Conservation (phyloP, 2,797 vertebrate genomes). For the Ispidina lecontei region DNA sequence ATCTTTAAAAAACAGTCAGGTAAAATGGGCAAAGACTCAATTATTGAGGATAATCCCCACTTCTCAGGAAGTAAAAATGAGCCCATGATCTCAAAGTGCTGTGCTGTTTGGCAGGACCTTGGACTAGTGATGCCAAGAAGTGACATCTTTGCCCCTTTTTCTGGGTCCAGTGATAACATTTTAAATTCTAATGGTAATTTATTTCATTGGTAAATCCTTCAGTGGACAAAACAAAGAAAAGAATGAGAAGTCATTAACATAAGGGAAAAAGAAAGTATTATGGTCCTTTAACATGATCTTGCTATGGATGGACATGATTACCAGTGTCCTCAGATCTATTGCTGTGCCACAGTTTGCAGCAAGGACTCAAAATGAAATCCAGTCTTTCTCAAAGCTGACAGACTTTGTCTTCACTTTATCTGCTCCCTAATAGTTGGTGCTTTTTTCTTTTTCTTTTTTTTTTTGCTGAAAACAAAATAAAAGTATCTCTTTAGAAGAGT, state of each 20-base stretch:
- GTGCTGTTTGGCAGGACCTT: not conserved
- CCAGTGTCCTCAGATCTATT: not conserved
- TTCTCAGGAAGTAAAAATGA: not conserved
- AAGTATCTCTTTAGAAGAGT: not conserved
- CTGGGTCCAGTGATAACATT: not conserved
- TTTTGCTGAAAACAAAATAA: not conserved
- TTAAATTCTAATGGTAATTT: not conserved
- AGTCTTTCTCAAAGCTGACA: not conserved
- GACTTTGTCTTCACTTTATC: not conserved
- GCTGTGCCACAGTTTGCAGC: not conserved
- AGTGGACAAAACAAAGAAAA: not conserved
- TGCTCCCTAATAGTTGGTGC: not conserved
- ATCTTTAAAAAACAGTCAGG: not conserved
- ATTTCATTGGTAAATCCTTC: not conserved
- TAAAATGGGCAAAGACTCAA: not conserved
- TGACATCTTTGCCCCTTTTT: slow-evolving; percentile 17
- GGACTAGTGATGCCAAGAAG: slow-evolving; percentile 3
- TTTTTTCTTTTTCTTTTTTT: not conserved
- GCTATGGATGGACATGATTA: not conserved
- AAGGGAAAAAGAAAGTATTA: not conserved
- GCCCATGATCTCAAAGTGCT: not conserved
- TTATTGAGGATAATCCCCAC: not conserved
- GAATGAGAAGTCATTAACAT: not conserved
- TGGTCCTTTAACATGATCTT: not conserved
- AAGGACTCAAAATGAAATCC: not conserved